Evolutionary conservation across 2,113 vertebrate genomes (phyloP), one percentile per base, ranked within the genome.

Genomic region (Seriola quinqueradiata): DNA sequence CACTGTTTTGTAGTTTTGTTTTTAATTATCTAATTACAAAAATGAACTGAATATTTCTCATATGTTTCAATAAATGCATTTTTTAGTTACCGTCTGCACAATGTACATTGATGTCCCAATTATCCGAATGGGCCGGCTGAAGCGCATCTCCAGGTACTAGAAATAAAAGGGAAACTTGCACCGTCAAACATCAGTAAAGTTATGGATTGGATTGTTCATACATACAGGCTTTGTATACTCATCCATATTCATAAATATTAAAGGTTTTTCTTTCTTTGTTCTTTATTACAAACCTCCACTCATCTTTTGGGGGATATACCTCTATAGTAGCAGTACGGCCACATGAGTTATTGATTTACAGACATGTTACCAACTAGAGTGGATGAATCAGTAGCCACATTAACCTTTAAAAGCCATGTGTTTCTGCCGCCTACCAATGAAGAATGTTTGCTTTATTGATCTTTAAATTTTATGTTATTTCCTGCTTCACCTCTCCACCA

Each of bases 101-200:
- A 96, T 95, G 90, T 95, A 96, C 94, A 96, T 94, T 38, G 89
- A 73, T 66, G 96, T 96, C 42, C 95, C 95, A 17, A 95, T 88
- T 48, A 95, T 3, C 38, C 95, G 94, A 59, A 95, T 87, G 23
- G 63, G 38, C 59, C 90, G 92, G 58, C 88, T 95, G 83, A 92
- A 96, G 55, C 96, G 94, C 92, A 93, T 46, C 80, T 94, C 95
- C 85, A 96, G 89, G 86, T 96, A 96, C 96, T 96, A 50, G 32
- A 86, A 88, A 89, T 34, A 14, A 91, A 85, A 92, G 79, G 3
- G 0, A 60, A 79, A 70, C 2, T 10, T 5, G 7, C 0, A 44
- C 8, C 34, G 7, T 77, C 34, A 65, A 14, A 40, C 40, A 17
- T 65, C 32, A 25, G 36, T n/a, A 13, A 54, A 71, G 2, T 8